Conservation (phyloP, 2,113 vertebrate species). For the Pseudopipra pipra region DNA sequence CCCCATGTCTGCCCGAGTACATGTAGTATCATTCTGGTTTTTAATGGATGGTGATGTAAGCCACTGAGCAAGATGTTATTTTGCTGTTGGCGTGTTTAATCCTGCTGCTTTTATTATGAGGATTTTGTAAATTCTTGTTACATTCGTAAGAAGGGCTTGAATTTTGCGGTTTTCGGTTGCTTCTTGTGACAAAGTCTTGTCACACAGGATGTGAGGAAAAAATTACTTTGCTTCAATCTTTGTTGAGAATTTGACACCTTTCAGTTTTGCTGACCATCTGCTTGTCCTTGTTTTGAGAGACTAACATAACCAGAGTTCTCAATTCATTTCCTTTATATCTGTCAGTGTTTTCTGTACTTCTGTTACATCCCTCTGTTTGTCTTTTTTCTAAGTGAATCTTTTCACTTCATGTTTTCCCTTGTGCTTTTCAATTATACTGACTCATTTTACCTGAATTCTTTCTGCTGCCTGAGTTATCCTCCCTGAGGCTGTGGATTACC, state of each 20-base stretch:
- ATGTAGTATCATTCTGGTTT: not conserved
- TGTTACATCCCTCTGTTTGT: not conserved
- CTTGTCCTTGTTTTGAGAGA: not conserved
- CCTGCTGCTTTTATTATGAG: not conserved
- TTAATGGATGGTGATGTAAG: not conserved
- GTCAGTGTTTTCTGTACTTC: not conserved
- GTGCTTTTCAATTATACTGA: not conserved
- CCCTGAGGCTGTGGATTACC: not conserved
- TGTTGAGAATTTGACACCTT: not conserved
- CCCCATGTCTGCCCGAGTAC: not conserved
- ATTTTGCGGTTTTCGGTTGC: not conserved
- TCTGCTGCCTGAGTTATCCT: conserved; percentile 1
- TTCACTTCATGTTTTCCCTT: not conserved
- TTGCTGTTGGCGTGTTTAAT: not conserved
- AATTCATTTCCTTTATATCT: not conserved
- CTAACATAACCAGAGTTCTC: not conserved
- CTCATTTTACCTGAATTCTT: not conserved
- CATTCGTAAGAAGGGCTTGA: not conserved
- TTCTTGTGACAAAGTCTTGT: not conserved
- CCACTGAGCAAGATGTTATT: not conserved
- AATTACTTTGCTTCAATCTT: not conserved
- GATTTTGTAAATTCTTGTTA: not conserved
- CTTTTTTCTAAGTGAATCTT: not conserved
- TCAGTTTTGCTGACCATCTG: not conserved
- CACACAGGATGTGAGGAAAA: not conserved